These are phyloP conservation scores for Lagorchestes hirsutus DNA, from an alignment of 2,797 vertebrate species.

Conservation along the genomic window DNA sequence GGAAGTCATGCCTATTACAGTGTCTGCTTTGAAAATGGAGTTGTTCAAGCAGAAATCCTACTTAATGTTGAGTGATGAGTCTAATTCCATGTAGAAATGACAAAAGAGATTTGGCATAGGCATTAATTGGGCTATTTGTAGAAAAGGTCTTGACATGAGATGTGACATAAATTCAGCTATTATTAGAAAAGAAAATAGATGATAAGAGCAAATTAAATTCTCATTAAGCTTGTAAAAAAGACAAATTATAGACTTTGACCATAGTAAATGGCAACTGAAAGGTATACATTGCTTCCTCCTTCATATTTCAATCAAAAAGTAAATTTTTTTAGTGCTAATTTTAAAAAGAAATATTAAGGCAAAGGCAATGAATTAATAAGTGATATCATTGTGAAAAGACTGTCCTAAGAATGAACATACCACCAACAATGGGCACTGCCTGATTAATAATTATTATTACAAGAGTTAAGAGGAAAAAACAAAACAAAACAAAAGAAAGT, in stretches of 20 bases:
- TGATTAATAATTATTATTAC: background rate
- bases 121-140: constrained; percentile 5
- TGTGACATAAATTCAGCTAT: background rate
- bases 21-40: constrained; percentile 13
- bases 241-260: background rate
- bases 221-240: background rate
- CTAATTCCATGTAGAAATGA: background rate
- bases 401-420: background rate
- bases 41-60: constrained; percentile 37
- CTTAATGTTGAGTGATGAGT: constrained; percentile 35
- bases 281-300: background rate
- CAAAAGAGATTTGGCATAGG: background rate
- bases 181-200: constrained; percentile 15
- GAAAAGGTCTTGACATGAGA: background rate
- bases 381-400: background rate
- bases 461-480: background rate
- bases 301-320: background rate
- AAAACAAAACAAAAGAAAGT: background rate
- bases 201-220: background rate
- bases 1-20: background rate
- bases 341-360: background rate
- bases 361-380: background rate
- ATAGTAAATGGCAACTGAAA: background rate
- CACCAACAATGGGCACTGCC: background rate
- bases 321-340: background rate